Evolutionary conservation across 1,140 invertebrate genomes (phyloP).

Genomic region (Lepidurus arcticus): DNA sequence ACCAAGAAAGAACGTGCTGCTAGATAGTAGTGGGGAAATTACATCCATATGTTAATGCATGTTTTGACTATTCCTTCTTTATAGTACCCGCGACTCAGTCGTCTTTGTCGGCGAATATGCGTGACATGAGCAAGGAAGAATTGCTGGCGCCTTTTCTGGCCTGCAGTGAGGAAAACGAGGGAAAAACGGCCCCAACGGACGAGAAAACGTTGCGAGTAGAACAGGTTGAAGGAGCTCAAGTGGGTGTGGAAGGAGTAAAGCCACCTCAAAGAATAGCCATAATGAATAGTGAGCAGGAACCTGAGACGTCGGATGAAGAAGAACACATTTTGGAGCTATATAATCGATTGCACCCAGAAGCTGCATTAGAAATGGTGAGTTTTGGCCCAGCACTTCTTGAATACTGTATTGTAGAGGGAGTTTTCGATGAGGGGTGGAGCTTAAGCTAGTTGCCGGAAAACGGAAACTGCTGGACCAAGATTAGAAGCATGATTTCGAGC

Average conservation of each 20-base stretch:
- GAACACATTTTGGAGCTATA: background rate
- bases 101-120: background rate
- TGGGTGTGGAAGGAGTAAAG: background rate
- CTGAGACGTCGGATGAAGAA: background rate
- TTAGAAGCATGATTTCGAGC: background rate
- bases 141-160: background rate
- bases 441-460: background rate
- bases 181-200: background rate
- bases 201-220: background rate
- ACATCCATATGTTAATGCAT: background rate
- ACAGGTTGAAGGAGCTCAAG: background rate
- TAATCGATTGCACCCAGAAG: constrained; percentile 14
- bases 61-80: background rate
- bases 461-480: constrained; percentile 6
- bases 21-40: background rate
- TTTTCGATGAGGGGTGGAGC: background rate
- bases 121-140: background rate
- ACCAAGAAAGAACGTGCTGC: background rate
- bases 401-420: background rate
- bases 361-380: constrained; percentile 9
- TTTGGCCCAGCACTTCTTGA: background rate
- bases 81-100: background rate
- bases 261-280: background rate
- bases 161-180: background rate
- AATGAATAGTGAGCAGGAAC: constrained; percentile 2